These are phyloP conservation scores for Sinella curviseta DNA, from an alignment of 1,140 invertebrate genomes.

Conservation along the genomic window DNA sequence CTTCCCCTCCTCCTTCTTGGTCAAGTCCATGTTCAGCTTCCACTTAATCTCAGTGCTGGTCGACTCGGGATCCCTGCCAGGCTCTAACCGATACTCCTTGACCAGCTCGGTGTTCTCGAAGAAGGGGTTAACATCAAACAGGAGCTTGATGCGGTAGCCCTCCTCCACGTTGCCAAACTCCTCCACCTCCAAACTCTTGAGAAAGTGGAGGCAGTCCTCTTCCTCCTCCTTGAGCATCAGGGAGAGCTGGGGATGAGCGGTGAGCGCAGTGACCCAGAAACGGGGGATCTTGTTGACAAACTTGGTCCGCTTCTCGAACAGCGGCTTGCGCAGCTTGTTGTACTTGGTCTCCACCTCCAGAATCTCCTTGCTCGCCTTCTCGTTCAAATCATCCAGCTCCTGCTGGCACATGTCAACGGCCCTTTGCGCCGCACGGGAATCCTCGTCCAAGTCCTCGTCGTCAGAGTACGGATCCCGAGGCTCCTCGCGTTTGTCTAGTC, in stretches of 20 bases:
- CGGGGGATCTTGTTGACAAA: slow-evolving; percentile 84
- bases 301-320: slow-evolving; percentile 79
- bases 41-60: slow-evolving; percentile 72
- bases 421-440: slow-evolving; percentile 72
- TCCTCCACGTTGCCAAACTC: slow-evolving; percentile 89
- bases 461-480: no score
- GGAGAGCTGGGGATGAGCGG: slow-evolving; percentile 86
- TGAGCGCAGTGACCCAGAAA: slow-evolving; percentile 88
- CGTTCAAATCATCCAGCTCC: slow-evolving; percentile 77
- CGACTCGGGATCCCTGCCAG: slow-evolving; percentile 68
- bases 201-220: slow-evolving; percentile 79
- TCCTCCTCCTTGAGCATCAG: slow-evolving; percentile 81
- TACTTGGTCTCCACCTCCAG: slow-evolving; percentile 90
- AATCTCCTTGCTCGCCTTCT: slow-evolving; percentile 86
- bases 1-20: slow-evolving; percentile 64
- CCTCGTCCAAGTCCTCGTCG: no score
- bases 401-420: slow-evolving; percentile 78
- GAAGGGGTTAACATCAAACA: slow-evolving; percentile 80
- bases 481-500: no score
- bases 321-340: slow-evolving; percentile 81
- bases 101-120: slow-evolving; percentile 78
- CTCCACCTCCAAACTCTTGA: slow-evolving; percentile 81
- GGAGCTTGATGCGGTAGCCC: slow-evolving; percentile 79
- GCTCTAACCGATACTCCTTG: slow-evolving; percentile 76
- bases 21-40: slow-evolving; percentile 73